Evolutionary conservation across 2,888 invertebrate genomes (phyloP).

Genomic region (Mantis religiosa): DNA sequence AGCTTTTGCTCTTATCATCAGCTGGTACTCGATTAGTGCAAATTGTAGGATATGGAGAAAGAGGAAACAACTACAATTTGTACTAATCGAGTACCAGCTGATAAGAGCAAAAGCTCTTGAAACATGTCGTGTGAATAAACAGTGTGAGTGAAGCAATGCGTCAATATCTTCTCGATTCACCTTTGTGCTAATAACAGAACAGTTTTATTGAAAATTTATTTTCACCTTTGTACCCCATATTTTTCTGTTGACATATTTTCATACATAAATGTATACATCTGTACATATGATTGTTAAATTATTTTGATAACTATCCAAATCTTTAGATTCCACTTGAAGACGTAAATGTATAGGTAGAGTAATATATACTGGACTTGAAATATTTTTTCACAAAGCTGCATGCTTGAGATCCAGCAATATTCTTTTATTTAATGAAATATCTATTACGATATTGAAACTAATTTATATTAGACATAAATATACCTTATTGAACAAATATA

Average conservation of each 20-base stretch:
- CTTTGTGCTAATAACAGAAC: too few relatives aligned
- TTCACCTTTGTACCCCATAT: not conserved
- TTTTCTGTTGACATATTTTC: not conserved
- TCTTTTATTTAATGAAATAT: not conserved
- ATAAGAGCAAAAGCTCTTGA: too few relatives aligned
- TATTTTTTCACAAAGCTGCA: conserved; percentile 16
- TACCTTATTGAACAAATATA: not conserved
- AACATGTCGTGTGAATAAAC: too few relatives aligned
- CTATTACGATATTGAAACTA: not conserved
- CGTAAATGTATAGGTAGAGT: not conserved
- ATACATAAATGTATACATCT: not conserved
- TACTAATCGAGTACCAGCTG: too few relatives aligned
- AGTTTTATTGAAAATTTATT: not conserved
- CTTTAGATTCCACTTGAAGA: not conserved
- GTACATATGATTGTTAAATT: not conserved
- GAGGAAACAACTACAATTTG: too few relatives aligned
- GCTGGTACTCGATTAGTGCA: too few relatives aligned
- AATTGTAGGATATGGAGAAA: too few relatives aligned
- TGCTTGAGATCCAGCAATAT: conserved; percentile 10
- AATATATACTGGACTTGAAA: not conserved
- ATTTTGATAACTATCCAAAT: not conserved
- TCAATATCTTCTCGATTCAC: too few relatives aligned
- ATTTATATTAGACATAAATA: not conserved
- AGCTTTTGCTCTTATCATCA: too few relatives aligned
- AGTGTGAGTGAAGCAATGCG: too few relatives aligned